These are phyloP conservation scores for Polyommatus icarus DNA, from an alignment of 2,888 invertebrate species.

Conservation along the genomic window DNA sequence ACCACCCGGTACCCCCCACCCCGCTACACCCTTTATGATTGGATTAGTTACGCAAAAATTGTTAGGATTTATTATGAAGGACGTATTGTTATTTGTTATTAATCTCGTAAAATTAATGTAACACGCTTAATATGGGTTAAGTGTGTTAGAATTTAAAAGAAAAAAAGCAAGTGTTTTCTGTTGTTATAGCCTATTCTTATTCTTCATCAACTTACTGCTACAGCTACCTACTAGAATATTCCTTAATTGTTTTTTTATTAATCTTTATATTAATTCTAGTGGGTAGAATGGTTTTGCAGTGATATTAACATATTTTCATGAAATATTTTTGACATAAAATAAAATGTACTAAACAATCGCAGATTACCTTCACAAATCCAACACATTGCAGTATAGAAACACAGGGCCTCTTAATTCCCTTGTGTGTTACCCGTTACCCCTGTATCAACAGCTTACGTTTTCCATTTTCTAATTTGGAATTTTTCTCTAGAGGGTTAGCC, in stretches of 20 bases:
- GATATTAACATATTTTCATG: background rate
- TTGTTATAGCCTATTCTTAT: too few relatives aligned
- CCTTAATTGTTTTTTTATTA: too few relatives aligned
- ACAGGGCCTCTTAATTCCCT: background rate
- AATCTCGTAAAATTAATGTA: background rate
- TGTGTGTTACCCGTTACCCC: background rate
- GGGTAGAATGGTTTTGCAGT: too few relatives aligned
- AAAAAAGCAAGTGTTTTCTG: too few relatives aligned
- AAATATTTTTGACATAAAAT: background rate
- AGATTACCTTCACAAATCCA: background rate
- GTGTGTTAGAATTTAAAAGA: too few relatives aligned
- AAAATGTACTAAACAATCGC: background rate
- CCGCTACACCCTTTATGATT: slow-evolving; percentile 20
- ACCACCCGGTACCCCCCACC: slow-evolving; percentile 8
- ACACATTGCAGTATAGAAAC: background rate
- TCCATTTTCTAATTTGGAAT: slow-evolving; percentile 13
- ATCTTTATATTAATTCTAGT: too few relatives aligned
- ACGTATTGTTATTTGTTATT: background rate
- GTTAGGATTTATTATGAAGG: slow-evolving; percentile 1
- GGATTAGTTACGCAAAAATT: slow-evolving; percentile 22
- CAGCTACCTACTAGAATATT: too few relatives aligned
- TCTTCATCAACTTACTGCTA: too few relatives aligned
- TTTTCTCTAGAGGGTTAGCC: background rate
- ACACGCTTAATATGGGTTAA: background rate
- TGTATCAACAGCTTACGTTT: slow-evolving; percentile 11